Percentiles rank a stretch among this genome's conserved stretches.
phyloP scores from a whole-genome alignment of 2,113 vertebrate genomes.

The Gopherus flavomarginatus region DNA sequence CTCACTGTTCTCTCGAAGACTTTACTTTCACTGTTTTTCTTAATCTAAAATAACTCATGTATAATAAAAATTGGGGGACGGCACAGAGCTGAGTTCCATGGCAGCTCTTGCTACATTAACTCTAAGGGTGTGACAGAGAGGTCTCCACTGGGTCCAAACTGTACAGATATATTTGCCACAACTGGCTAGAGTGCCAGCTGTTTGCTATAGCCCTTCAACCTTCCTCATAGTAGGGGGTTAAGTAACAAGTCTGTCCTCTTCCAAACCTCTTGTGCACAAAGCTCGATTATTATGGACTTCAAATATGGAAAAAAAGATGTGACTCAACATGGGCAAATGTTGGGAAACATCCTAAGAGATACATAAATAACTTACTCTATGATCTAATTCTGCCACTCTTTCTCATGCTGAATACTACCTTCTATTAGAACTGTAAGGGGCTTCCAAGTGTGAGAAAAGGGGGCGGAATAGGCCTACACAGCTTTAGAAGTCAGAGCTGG shows the following conservation, averaged over 20 bases:
- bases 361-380: background rate
- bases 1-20: background rate
- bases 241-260: background rate
- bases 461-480: background rate
- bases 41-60: background rate
- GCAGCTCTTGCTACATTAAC: background rate
- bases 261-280: background rate
- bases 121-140: background rate
- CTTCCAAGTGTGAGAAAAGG: background rate
- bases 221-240: background rate
- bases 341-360: slow-evolving; percentile 10
- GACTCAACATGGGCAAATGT: background rate
- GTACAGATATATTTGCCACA: background rate
- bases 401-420: background rate
- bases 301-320: slow-evolving; percentile 13
- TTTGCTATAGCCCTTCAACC: background rate
- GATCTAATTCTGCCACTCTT: slow-evolving; percentile 47
- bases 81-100: background rate
- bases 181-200: background rate
- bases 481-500: background rate
- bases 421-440: slow-evolving; percentile 10
- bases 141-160: background rate
- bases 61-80: background rate
- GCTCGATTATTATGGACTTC: background rate
- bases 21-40: background rate